Conservation (phyloP, 1,140 invertebrate species). For the Pseudoatta argentina region DNA sequence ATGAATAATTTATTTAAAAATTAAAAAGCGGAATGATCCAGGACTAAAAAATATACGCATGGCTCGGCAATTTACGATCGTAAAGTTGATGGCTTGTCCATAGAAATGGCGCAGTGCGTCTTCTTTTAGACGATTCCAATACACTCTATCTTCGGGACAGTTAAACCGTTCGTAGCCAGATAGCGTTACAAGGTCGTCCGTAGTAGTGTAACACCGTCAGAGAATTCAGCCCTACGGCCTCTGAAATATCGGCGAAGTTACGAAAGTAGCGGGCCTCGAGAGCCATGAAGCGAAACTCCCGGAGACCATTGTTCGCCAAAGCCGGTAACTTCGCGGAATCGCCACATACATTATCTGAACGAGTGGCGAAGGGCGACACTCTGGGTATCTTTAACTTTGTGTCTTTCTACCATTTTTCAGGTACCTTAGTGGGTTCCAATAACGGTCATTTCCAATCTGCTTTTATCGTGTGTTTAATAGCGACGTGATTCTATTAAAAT, state of each 20-base stretch:
- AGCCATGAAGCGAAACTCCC: slow-evolving; percentile 76
- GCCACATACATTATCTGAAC: slow-evolving; percentile 83
- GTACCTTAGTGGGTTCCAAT: slow-evolving; percentile 37
- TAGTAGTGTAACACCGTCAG: slow-evolving; percentile 68
- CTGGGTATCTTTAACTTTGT: slow-evolving; percentile 78
- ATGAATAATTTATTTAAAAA: slow-evolving; percentile 20
- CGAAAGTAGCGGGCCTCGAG: slow-evolving; percentile 73
- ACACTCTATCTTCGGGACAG: slow-evolving; percentile 71
- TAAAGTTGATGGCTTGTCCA: slow-evolving; percentile 6
- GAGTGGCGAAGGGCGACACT: slow-evolving; percentile 71
- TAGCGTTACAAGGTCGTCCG: slow-evolving; percentile 76
- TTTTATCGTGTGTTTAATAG: slow-evolving; percentile 15
- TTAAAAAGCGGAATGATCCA: neutral
- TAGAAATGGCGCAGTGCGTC: slow-evolving; percentile 49
- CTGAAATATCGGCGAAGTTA: slow-evolving; percentile 85
- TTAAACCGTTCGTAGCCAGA: slow-evolving; percentile 77
- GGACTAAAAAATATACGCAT: neutral
- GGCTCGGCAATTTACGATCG: slow-evolving; percentile 28
- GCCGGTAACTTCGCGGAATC: slow-evolving; percentile 81
- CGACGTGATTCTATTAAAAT: slow-evolving; percentile 18
- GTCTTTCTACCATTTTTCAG: slow-evolving; percentile 74
- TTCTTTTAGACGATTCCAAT: slow-evolving; percentile 67
- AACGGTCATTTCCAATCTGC: slow-evolving; percentile 20
- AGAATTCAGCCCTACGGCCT: slow-evolving; percentile 72
- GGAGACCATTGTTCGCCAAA: slow-evolving; percentile 82